These are phyloP conservation scores for Apomyelois bistriatella DNA, from an alignment of 2,888 invertebrate genomes.

Conservation along the genomic window DNA sequence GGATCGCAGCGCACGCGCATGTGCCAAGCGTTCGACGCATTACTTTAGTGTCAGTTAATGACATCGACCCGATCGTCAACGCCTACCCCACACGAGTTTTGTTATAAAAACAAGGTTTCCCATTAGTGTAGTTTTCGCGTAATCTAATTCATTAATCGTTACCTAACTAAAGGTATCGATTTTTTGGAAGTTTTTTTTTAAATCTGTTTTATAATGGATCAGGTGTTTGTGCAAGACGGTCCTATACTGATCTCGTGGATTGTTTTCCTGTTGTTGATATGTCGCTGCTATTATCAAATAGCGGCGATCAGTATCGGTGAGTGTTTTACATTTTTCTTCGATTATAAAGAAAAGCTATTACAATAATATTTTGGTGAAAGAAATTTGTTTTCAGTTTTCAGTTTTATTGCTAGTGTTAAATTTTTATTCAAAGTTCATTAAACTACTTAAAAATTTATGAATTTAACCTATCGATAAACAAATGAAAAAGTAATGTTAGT, in stretches of 20 bases:
- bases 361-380: too few relatives aligned
- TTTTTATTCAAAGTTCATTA: too few relatives aligned
- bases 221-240: conserved; percentile 58
- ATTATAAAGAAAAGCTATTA: too few relatives aligned
- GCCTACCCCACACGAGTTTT: conserved; percentile 56
- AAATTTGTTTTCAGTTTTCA: too few relatives aligned
- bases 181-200: background rate
- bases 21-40: conserved; percentile 68
- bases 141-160: background rate
- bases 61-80: conserved; percentile 60
- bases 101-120: conserved; percentile 13
- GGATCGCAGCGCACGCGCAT: conserved; percentile 54
- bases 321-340: conserved; percentile 20
- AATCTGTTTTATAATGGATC: conserved; percentile 40
- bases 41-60: conserved; percentile 68
- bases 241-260: conserved; percentile 70
- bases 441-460: too few relatives aligned
- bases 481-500: too few relatives aligned
- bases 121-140: background rate
- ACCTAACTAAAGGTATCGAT: too few relatives aligned
- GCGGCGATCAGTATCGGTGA: conserved; percentile 43
- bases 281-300: conserved; percentile 65
- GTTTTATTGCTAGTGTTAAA: too few relatives aligned
- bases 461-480: too few relatives aligned
- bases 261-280: conserved; percentile 65